phyloP scores from a whole-genome alignment of 2,888 invertebrate genomes.

The Pachycephus smyrnensis region DNA sequence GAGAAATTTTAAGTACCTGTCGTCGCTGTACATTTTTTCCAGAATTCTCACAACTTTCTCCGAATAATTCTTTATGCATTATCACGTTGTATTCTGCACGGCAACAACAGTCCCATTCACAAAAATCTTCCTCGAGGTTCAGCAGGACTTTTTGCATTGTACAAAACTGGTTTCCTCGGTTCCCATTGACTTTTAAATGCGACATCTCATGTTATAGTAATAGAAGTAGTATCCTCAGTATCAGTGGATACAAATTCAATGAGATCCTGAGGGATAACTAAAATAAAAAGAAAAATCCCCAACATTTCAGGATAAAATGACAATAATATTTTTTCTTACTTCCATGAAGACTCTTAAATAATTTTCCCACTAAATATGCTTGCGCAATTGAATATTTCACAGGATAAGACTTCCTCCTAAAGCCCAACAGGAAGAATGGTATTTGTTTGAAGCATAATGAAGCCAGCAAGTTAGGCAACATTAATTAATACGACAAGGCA shows the following conservation, averaged over 20 bases:
- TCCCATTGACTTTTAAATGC: slow-evolving; percentile 40
- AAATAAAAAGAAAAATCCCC: background rate
- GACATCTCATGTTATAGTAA: slow-evolving; percentile 5
- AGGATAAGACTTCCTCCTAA: background rate
- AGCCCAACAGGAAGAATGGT: background rate
- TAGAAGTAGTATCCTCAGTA: background rate
- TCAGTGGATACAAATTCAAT: background rate
- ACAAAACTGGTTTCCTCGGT: slow-evolving; percentile 42
- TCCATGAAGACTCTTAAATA: background rate
- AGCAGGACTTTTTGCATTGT: slow-evolving; percentile 29
- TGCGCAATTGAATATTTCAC: background rate
- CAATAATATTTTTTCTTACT: background rate
- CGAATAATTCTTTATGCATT: background rate
- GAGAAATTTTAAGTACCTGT: background rate
- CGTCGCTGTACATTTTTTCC: background rate
- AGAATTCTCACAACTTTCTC: background rate
- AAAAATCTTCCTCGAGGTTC: slow-evolving; percentile 18
- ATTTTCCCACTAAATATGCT: background rate
- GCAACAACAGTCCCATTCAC: slow-evolving; percentile 23
- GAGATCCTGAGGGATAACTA: background rate
- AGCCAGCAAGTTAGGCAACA: slow-evolving; percentile 33
- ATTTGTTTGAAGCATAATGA: background rate
- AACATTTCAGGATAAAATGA: background rate
- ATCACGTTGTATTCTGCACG: slow-evolving; percentile 1
- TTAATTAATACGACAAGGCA: slow-evolving; percentile 48